Conservation (phyloP, 1,140 invertebrate genomes). For the Lucilia cuprina region DNA sequence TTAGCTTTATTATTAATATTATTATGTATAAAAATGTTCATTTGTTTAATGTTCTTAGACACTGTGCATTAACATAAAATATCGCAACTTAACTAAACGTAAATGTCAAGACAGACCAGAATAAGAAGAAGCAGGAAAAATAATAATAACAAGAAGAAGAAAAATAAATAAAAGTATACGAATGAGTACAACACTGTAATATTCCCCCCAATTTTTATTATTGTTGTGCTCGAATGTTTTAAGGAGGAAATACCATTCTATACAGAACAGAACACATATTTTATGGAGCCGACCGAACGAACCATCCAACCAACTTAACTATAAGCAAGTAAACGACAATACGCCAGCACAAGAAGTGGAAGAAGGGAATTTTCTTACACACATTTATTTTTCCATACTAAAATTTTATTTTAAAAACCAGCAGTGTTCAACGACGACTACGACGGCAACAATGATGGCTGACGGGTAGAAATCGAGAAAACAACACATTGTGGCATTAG, state of each 20-base stretch:
- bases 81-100: constrained; percentile 26
- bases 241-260: constrained; percentile 8
- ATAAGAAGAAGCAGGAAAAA: constrained; percentile 15
- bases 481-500: constrained; percentile 10
- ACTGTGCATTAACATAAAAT: constrained; percentile 17
- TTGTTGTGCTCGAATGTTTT: not conserved
- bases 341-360: not conserved
- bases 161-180: constrained; percentile 1
- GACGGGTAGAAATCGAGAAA: constrained; percentile 4
- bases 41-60: not conserved
- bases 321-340: not conserved
- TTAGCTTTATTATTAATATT: no score
- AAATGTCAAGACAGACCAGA: constrained; percentile 34
- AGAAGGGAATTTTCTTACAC: constrained; percentile 2
- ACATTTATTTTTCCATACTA: not conserved
- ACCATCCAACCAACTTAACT: not conserved
- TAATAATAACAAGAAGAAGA: not conserved
- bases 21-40: no score
- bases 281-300: constrained; percentile 8
- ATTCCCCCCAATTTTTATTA: constrained; percentile 9
- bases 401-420: not conserved
- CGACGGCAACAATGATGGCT: not conserved
- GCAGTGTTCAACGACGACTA: not conserved
- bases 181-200: constrained; percentile 1
- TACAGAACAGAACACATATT: constrained; percentile 5